phyloP scores from a whole-genome alignment of 2,113 vertebrate species.

The Hipposideros armiger region DNA sequence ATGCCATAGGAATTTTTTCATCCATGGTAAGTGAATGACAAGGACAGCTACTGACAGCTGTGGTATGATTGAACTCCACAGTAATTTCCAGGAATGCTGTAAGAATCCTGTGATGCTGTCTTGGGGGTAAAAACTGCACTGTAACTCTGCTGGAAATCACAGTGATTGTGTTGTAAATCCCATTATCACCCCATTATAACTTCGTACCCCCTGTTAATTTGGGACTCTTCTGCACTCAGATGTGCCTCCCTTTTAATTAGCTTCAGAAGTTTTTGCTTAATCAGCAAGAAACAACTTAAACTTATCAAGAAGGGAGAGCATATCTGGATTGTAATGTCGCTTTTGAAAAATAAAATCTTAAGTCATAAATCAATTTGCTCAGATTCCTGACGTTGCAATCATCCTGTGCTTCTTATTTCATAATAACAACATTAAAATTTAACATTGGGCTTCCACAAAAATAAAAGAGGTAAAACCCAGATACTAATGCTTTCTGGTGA shows the following conservation, averaged over 20 bases:
- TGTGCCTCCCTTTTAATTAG: not conserved
- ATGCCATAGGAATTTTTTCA: not conserved
- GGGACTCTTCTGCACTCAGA: not conserved
- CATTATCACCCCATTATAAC: not conserved
- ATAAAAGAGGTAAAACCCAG: not conserved
- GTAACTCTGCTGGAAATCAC: not conserved
- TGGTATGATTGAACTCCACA: not conserved
- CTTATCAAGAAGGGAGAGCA: not conserved
- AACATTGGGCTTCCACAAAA: not conserved
- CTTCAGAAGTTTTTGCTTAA: not conserved
- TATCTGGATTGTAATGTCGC: not conserved
- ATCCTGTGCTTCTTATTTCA: not conserved
- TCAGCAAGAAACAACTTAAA: not conserved
- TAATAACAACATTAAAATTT: not conserved
- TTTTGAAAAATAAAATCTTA: slow-evolving; percentile 44
- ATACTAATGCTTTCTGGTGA: not conserved
- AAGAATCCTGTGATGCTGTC: not conserved
- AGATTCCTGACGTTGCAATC: not conserved
- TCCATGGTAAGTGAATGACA: not conserved
- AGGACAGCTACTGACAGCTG: not conserved
- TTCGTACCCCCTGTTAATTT: not conserved
- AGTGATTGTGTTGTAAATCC: slow-evolving; percentile 42
- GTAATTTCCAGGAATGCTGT: not conserved
- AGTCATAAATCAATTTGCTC: slow-evolving; percentile 9
- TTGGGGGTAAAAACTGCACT: not conserved